Evolutionary conservation across 1,140 invertebrate genomes (phyloP), one percentile per base, ranked within the genome.

Genomic region (Aphaenogaster floridana): DNA sequence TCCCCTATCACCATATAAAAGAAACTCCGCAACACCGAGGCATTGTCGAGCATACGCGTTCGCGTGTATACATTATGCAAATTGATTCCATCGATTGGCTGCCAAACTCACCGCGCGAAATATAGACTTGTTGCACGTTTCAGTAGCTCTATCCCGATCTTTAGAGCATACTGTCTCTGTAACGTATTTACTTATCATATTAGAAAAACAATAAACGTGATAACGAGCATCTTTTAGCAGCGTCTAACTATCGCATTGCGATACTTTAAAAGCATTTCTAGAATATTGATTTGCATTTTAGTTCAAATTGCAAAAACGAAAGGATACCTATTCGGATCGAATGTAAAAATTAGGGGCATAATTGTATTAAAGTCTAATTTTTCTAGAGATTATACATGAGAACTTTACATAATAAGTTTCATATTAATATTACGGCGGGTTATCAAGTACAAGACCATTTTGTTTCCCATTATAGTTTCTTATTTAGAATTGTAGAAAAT

Each of bases 1-100:
- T 59, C 15, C 17, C 42, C 52, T 85, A 91, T 85, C 63, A 36
- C 45, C 64, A 17, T 59, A 48, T 69, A 84, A 85, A 80, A 36
- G 72, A 50, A 86, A 64, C 87, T 86, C 50, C 61, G 57, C 21
- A 76, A 85, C 74, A 89, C 45, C 42, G 71, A 88, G 76, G 86
- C 61, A 88, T 88, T 86, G 86, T 91, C 74, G 59, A 88, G 86
- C 72, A 86, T 87, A 90, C 68, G 87, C 86, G 86, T 91, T 92
- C 72, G 79, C 90, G 57, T 80, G 81, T 89, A 89, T 86, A 92
- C 91, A 93, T 93, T 93, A 93, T 93, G 89, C 89, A 93, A 93
- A 93, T 92, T 92, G 88, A 93, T 92, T 92, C 88, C 90, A 93
- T 93, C 91, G 92, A 93, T 93, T 92, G 88, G 69, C 83, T 61